A percentile compares a stretch with the other conserved stretches of the same genome.
These are phyloP conservation scores for Alectoris magna DNA, from an alignment of 2,797 vertebrate species.

Conservation along the genomic window DNA sequence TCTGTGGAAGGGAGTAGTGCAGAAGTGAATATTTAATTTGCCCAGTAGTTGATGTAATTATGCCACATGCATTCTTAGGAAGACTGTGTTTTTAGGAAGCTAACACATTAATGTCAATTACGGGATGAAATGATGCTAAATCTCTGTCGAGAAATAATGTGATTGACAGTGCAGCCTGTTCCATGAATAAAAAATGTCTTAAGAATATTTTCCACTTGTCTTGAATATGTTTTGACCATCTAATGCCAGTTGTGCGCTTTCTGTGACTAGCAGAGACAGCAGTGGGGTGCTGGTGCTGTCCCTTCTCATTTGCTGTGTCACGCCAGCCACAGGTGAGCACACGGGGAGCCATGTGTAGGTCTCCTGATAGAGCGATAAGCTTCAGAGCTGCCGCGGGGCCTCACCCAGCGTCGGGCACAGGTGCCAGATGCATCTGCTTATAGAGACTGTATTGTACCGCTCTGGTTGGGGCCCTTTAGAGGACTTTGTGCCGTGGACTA, in stretches of 20 bases:
- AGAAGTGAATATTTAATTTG: neutral
- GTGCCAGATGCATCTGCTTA: neutral
- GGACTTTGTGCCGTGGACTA: neutral
- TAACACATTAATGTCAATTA: neutral
- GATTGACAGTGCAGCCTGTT: neutral
- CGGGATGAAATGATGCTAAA: neutral
- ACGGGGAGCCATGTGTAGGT: rapidly evolving
- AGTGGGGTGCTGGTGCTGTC: neutral
- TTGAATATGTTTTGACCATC: neutral
- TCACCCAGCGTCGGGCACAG: neutral
- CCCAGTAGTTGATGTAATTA: neutral
- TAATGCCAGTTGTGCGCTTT: neutral
- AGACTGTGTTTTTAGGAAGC: neutral
- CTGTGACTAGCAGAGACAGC: neutral
- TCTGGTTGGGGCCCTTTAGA: neutral
- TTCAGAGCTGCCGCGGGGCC: rapidly evolving
- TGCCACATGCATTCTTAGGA: neutral
- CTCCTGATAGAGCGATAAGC: rapidly evolving
- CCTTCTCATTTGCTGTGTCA: rapidly evolving
- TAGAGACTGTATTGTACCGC: neutral
- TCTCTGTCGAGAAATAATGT: neutral
- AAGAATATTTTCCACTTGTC: neutral
- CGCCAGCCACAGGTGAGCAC: neutral
- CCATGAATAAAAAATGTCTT: neutral
- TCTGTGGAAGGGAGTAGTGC: neutral